Base-by-base conservation (phyloP, 2,113 vertebrate species). In the Platycercus adscitus region DNA sequence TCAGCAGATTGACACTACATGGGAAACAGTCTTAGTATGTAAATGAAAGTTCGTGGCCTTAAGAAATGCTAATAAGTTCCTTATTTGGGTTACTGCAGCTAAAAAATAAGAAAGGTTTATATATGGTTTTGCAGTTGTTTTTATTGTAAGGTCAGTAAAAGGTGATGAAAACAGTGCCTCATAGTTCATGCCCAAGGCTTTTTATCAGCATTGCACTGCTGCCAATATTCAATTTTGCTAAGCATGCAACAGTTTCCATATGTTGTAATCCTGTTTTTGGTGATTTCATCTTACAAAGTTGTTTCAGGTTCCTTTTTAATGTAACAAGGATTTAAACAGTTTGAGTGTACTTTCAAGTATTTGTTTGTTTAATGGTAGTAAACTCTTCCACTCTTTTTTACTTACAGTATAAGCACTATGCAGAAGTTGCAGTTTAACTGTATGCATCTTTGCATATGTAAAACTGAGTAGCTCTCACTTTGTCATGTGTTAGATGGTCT, bases 31-130 rank as follows among this genome's bases (percentile, higher is more conserved):
- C 84, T 87, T 87, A 39, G 60, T 61, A n/a, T 81, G 73, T 75
- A 83, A 87, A 46, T 91, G 66, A 39, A 86, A 91, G 95, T 86
- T 94, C 55, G 44, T 49, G 64, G 88, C 88, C 82, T 81, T 86
- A 79, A 73, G 64, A 58, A 84, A 68, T 60, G 35, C 33, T 92
- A 83, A 73, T 86, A 73, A 84, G 82, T 18, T 91, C 31, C 17
- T 46, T 31, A n/a, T 84, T 80, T 1, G 4, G 4, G 44, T 84
- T 78, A 29, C 52, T 76, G 3, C 60, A 55, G 24, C 19, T 92
- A 12, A 88, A 86, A 88, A 68, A 41, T 9, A 77, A 37, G 66
- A 64, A 80, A 60, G 8, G 17, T 37, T 46, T 44, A 11, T 64
- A 8, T 58, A 31, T 58, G 17, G 37, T 65, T 76, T 91, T 76